A percentile compares a stretch with the other conserved stretches of the same genome.
Conservation (phyloP, 37 sponge, comb jelly and placozoan genomes). For the Chondrosia reniformis region DNA sequence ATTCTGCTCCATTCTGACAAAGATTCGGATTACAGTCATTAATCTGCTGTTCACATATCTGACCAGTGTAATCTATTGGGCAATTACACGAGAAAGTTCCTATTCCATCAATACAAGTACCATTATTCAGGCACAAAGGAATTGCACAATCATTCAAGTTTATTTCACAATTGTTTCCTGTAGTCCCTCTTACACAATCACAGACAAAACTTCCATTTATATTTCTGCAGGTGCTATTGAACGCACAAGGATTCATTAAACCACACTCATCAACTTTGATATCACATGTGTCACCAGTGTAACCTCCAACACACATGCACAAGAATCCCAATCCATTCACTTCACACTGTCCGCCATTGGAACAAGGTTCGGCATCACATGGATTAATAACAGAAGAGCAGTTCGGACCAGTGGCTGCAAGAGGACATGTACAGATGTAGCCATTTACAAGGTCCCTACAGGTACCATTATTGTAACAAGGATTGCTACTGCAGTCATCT, state of each 20-base stretch:
- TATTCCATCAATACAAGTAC: constrained; percentile 33
- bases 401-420: constrained; percentile 29
- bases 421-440: constrained; percentile 26
- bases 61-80: constrained; percentile 16
- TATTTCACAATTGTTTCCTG: constrained; percentile 45
- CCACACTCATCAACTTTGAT: constrained; percentile 28
- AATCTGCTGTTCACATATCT: constrained; percentile 17
- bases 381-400: constrained; percentile 43
- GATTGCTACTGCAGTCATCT: not conserved
- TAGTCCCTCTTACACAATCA: not conserved
- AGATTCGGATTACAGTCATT: not conserved
- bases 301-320: constrained; percentile 57
- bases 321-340: not conserved
- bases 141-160: constrained; percentile 43
- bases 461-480: constrained; percentile 29
- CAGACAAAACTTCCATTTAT: not conserved
- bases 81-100: constrained; percentile 18
- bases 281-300: constrained; percentile 55
- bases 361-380: constrained; percentile 30
- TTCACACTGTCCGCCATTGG: constrained; percentile 46
- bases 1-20: constrained; percentile 27
- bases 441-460: constrained; percentile 10
- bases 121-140: constrained; percentile 29
- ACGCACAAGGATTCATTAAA: not conserved
- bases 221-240: constrained; percentile 11